Percentiles rank a stretch among this genome's conserved stretches.
Conservation (phyloP, 2,797 vertebrate species). For the Tokudaia tokunoshimensis region DNA sequence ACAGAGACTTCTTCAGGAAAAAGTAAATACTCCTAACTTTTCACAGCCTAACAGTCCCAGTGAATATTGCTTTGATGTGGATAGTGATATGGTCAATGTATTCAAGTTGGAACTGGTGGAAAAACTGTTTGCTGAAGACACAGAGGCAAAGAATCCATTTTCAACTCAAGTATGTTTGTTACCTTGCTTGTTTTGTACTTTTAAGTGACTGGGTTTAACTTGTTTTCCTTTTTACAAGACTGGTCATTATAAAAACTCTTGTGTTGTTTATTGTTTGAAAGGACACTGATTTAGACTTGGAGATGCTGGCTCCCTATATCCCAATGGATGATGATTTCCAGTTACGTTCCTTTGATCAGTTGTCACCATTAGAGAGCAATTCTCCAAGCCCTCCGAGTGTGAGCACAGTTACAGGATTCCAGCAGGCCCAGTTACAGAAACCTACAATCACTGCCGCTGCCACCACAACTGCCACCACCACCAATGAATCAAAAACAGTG, state of each 20-base stretch:
- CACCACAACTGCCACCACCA: background rate
- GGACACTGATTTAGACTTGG: constrained; percentile 95
- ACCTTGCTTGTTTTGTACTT: constrained; percentile 63
- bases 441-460: constrained; percentile 28
- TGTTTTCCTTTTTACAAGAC: constrained; percentile 55
- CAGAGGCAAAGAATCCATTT: constrained; percentile 95
- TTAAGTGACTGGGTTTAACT: constrained; percentile 54
- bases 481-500: constrained; percentile 84
- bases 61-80: constrained; percentile 94
- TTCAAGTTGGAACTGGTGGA: constrained; percentile 98
- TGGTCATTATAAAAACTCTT: constrained; percentile 53
- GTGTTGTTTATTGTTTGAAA: constrained; percentile 80
- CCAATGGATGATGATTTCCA: constrained; percentile 99
- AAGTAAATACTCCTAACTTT: constrained; percentile 78
- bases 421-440: constrained; percentile 79
- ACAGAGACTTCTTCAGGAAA: constrained; percentile 31
- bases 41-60: constrained; percentile 92
- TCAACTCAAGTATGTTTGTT: constrained; percentile 92
- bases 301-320: constrained; percentile 99
- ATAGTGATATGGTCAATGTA: constrained; percentile 95
- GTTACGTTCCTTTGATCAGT: constrained; percentile 93
- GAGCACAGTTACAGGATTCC: constrained; percentile 83
- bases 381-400: constrained; percentile 85
- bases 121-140: constrained; percentile 98
- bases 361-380: constrained; percentile 90